Evolutionary conservation across 2,113 vertebrate species (phyloP).

Genomic region (Jacana jacana): DNA sequence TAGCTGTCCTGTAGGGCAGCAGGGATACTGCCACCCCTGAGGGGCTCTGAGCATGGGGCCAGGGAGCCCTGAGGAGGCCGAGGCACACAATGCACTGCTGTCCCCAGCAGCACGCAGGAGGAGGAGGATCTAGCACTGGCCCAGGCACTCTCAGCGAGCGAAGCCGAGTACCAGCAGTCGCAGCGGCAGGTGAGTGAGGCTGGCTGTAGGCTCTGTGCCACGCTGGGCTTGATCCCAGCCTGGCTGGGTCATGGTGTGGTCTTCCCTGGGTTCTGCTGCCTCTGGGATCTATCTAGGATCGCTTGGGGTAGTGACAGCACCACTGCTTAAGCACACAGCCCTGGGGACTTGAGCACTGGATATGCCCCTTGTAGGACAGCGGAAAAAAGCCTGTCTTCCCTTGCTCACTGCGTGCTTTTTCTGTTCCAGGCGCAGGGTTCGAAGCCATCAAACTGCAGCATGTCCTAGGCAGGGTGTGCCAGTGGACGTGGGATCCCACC

Average conservation of each 20-base stretch:
- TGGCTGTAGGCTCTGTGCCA: fast-evolving
- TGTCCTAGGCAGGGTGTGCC: slow-evolving; percentile 58
- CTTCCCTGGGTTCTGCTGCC: neutral
- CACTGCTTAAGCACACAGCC: neutral
- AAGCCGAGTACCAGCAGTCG: slow-evolving; percentile 90
- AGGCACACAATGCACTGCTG: neutral
- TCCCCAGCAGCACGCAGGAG: slow-evolving; percentile 86
- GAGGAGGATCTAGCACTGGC: slow-evolving; percentile 93
- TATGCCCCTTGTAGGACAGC: neutral
- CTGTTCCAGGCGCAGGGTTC: slow-evolving; percentile 56
- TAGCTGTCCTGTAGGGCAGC: neutral
- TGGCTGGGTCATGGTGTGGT: neutral
- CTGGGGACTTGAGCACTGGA: neutral
- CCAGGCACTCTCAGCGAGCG: slow-evolving; percentile 91
- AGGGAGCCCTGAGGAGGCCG: fast-evolving
- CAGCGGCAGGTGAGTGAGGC: slow-evolving; percentile 61
- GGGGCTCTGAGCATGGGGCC: neutral
- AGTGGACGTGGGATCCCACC: neutral
- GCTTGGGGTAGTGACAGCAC: neutral
- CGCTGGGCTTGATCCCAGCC: neutral
- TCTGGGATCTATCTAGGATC: neutral
- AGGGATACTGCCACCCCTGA: neutral
- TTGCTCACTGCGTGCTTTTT: neutral
- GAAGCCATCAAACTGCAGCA: slow-evolving; percentile 77
- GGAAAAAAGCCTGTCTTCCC: neutral